Conservation (phyloP, 2,113 vertebrate species). For the Hippolais icterina region DNA sequence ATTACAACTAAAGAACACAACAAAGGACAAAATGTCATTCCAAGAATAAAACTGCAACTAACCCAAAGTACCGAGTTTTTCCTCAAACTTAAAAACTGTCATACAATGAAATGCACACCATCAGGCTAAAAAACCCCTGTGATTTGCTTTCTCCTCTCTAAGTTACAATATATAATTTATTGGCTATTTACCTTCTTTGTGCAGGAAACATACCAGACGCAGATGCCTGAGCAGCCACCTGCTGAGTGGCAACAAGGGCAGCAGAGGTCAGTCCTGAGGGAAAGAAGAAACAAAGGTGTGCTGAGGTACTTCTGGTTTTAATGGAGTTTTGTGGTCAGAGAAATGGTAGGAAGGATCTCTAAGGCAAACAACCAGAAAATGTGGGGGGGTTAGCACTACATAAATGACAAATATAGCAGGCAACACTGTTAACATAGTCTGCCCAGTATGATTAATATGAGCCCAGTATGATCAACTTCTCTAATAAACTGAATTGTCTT, state of each 20-base stretch:
- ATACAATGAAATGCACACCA: background rate
- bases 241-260: slow-evolving; percentile 91
- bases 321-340: background rate
- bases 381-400: background rate
- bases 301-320: slow-evolving; percentile 18
- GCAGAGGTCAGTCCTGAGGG: slow-evolving; percentile 88
- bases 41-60: background rate
- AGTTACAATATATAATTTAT: background rate
- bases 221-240: slow-evolving; percentile 89
- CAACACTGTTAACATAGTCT: background rate
- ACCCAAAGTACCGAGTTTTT: background rate
- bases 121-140: background rate
- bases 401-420: background rate
- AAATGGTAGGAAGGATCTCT: background rate
- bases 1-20: background rate
- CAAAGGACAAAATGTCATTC: background rate
- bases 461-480: background rate
- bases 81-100: background rate
- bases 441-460: background rate
- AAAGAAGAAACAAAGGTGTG: slow-evolving; percentile 50
- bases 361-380: background rate
- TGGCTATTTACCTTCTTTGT: slow-evolving; percentile 82
- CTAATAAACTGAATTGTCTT: background rate
- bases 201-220: slow-evolving; percentile 88
- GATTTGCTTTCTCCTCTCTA: background rate